Evolutionary conservation across 2,113 vertebrate species (phyloP).

Genomic region (Halichoerus grypus): DNA sequence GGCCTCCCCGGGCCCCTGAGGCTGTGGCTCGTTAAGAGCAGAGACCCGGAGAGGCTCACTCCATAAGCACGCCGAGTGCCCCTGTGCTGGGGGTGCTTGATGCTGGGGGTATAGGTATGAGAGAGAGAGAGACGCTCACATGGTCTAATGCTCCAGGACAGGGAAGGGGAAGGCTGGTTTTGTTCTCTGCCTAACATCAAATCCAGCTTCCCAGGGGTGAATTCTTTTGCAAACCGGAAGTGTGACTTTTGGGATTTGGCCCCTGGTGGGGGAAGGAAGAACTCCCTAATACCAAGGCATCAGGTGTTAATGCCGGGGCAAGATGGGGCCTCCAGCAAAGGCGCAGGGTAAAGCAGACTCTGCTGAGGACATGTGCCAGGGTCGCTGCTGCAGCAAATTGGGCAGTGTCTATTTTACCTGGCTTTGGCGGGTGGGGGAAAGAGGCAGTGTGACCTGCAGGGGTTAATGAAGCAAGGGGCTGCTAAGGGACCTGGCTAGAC

Average conservation of each 20-base stretch:
- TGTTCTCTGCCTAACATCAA: background rate
- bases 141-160: rapidly evolving
- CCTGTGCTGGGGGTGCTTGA: background rate
- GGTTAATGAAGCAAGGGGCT: background rate
- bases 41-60: background rate
- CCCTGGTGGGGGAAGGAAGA: background rate
- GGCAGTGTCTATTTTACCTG: background rate
- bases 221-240: background rate
- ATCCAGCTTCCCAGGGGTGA: background rate
- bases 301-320: background rate
- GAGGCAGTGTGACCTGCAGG: background rate
- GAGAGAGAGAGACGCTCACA: background rate
- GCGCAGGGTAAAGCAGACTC: background rate
- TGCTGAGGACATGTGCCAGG: background rate
- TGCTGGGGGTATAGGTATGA: background rate
- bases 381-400: too few species aligned
- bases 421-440: background rate
- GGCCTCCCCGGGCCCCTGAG: background rate
- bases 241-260: background rate
- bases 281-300: background rate
- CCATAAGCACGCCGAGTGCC: rapidly evolving
- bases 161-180: background rate
- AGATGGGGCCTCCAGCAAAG: background rate
- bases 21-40: background rate
- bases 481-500: background rate